Evolutionary conservation across 1,140 invertebrate species (phyloP).

Genomic region (Holcopasites calliopsidis): DNA sequence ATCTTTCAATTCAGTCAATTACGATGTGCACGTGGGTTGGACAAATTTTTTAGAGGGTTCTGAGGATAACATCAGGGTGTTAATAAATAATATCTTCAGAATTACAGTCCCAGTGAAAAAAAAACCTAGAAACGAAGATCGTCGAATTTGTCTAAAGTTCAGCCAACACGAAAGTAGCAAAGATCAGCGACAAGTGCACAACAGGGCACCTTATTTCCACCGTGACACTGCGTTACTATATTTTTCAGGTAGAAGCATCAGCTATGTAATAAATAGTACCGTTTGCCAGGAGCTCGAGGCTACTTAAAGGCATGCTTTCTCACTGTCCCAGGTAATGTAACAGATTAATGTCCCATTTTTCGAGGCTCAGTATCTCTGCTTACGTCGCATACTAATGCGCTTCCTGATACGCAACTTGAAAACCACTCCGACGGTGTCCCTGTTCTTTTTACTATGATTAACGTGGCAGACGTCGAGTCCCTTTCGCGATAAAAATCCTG

Average conservation of each 20-base stretch:
- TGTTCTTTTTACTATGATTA: slow-evolving; percentile 58
- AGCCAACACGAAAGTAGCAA: neutral
- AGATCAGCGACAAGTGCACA: slow-evolving; percentile 27
- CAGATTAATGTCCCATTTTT: slow-evolving; percentile 67
- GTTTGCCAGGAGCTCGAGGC: slow-evolving; percentile 54
- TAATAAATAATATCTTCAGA: too few species aligned
- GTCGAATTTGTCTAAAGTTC: neutral
- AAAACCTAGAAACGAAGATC: neutral
- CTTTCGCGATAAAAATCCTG: slow-evolving; percentile 34
- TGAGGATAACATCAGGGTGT: too few species aligned
- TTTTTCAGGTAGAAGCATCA: slow-evolving; percentile 49
- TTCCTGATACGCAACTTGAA: slow-evolving; percentile 41
- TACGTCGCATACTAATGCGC: slow-evolving; percentile 60
- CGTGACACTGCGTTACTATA: slow-evolving; percentile 51
- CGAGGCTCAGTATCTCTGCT: slow-evolving; percentile 58
- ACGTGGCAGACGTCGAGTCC: slow-evolving; percentile 36
- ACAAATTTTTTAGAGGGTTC: neutral
- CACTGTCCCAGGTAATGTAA: slow-evolving; percentile 63
- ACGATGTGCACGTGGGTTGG: too few species aligned
- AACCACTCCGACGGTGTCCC: slow-evolving; percentile 36
- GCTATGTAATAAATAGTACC: slow-evolving; percentile 56
- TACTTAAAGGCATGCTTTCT: slow-evolving; percentile 63
- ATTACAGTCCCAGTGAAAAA: too few species aligned
- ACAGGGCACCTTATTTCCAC: slow-evolving; percentile 3
- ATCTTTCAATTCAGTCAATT: too few species aligned